Base-by-base conservation (phyloP, 2,888 invertebrate genomes). In the Acrocyrtus sp. region DNA sequence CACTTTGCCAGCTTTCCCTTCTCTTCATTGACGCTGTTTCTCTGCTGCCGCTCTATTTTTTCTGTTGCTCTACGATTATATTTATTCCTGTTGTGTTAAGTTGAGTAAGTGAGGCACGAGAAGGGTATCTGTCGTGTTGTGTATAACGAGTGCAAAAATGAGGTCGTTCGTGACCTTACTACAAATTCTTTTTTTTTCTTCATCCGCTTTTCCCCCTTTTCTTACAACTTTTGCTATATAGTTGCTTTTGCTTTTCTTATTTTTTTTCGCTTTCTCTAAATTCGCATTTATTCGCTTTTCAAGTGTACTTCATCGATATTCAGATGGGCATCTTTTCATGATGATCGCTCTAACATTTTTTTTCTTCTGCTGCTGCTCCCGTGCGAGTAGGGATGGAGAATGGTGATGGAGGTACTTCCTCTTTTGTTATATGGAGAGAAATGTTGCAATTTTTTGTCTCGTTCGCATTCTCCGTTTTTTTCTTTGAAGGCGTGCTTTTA, bases 161-260 rank as follows among this genome's bases (percentile, higher is more conserved):
- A 70, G 70, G 70, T 70, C 70, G 63, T 70, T 62, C 70, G 70
- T 70, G 70, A 70, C 70, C 62, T 57, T 54, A 70, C 63, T 70
- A 57, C 70, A 70, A 70, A 70, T 70, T 70, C 45, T 53, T 27
- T 34, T 34, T 34, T 34, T 34, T 34, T 12, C 34, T 34, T 8
- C 34, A 34, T 34, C 5, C 34, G 12, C 34, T 5, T 34, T 34
- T 34, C 34, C 34, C 34, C 34, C 12, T 34, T 34, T 34, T 5
- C 34, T 34, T 34, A n/a, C n/a, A n/a, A n/a, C n/a, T n/a, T 3
- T 17, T 21, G 5, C 24, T 39, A 50, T 34, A 67, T 27, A 62
- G 47, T 50, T 65, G 45, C 41, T 27, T 58, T 67, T 57, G 19
- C 39, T 54, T 43, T 47, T 26, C 57, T 67, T 51, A 15, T 51